Evolutionary conservation across 2,888 invertebrate species (phyloP).

Genomic region (Nomada ferruginata): DNA sequence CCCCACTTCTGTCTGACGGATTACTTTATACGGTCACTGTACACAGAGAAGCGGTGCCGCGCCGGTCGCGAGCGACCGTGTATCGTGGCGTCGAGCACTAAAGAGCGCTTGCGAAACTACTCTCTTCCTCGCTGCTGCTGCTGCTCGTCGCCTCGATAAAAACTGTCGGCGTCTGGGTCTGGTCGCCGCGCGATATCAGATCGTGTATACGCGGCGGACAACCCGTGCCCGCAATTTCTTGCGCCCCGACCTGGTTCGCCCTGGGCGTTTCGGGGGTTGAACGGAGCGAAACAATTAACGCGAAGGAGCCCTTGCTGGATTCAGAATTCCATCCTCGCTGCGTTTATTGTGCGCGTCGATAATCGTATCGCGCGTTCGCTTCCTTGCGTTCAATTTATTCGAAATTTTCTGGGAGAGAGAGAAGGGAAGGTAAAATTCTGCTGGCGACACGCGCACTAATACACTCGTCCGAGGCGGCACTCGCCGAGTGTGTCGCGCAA

Average conservation of each 20-base stretch:
- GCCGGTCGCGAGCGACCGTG: constrained; percentile 38
- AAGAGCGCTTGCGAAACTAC: constrained; percentile 72
- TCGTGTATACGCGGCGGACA: constrained; percentile 44
- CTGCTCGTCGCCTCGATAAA: constrained; percentile 62
- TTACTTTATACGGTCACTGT: constrained; percentile 75
- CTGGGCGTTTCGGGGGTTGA: neutral
- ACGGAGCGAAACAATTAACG: neutral
- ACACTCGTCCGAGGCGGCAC: constrained; percentile 65
- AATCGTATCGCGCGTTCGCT: too few species aligned
- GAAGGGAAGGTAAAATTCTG: too few species aligned
- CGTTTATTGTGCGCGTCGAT: neutral
- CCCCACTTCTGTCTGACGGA: constrained; percentile 78
- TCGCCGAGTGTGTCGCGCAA: constrained; percentile 71
- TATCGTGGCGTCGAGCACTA: constrained; percentile 67
- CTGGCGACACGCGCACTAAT: constrained; percentile 65
- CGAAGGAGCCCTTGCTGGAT: too few species aligned
- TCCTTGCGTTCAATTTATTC: too few species aligned
- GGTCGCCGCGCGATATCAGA: constrained; percentile 58
- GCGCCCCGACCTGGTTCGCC: constrained; percentile 15
- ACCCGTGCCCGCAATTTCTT: constrained; percentile 33
- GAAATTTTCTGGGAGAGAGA: too few species aligned
- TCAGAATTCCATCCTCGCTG: neutral
- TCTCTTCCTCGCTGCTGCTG: constrained; percentile 63
- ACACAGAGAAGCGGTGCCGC: constrained; percentile 35
- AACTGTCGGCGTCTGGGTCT: constrained; percentile 64